phyloP scores from a whole-genome alignment of 2,113 vertebrate genomes.

The Smithornis capensis region DNA sequence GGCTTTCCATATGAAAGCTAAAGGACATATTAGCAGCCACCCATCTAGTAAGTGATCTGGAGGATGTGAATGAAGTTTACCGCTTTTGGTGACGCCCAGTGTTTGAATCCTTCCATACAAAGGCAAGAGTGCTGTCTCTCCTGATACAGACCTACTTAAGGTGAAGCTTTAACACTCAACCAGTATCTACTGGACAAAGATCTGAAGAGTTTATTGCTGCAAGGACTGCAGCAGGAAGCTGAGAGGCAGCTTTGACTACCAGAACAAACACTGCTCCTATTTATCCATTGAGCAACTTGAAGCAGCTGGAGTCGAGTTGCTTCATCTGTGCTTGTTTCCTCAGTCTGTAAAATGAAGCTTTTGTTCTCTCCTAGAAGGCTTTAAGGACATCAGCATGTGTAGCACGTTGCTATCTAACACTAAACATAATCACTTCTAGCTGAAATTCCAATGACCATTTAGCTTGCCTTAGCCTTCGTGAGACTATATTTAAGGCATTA shows the following conservation, averaged over 20 bases:
- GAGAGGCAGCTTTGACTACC: background rate
- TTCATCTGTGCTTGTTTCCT: conserved; percentile 4
- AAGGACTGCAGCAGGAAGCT: background rate
- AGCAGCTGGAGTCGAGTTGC: conserved; percentile 25
- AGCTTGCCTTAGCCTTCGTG: background rate
- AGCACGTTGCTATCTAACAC: background rate
- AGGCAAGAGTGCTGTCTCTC: background rate
- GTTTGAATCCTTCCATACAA: background rate
- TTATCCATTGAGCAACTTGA: background rate
- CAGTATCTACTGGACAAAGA: background rate
- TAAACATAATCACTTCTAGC: background rate
- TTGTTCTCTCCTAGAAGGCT: background rate
- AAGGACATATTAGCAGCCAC: background rate
- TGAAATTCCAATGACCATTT: conserved; percentile 2
- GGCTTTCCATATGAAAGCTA: background rate
- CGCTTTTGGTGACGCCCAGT: background rate
- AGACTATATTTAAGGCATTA: background rate
- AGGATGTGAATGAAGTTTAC: background rate
- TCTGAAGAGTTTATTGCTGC: background rate
- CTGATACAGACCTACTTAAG: background rate
- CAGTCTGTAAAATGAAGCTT: background rate
- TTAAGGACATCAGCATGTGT: background rate
- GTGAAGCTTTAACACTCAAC: background rate
- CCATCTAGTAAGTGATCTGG: background rate
- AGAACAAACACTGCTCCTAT: conserved; percentile 8